Base-by-base conservation (phyloP, 2,797 vertebrate genomes). In the Streptopelia turtur region DNA sequence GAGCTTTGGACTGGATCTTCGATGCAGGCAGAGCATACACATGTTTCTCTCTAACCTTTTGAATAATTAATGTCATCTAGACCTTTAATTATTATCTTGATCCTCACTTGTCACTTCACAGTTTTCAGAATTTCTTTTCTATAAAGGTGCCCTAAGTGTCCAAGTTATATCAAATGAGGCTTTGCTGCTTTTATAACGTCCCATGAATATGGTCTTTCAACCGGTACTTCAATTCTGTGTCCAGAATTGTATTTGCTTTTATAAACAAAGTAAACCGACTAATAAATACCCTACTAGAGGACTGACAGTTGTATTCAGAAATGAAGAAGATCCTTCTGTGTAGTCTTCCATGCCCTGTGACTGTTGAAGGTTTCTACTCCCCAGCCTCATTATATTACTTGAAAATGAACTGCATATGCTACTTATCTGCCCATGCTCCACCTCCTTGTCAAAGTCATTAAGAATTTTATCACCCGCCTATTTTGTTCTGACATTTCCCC, bases 391-490 rank as follows among this genome's bases (percentile, higher is more conserved):
- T 87, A 35, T 27, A 79, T 78, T 80, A 75, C 45, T 50, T 59
- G 69, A 93, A 94, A 95, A 93, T 43, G 22, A 94, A 50, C 56
- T 75, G 35, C 47, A 72, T 81, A 86, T 52, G 63, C 45, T 90
- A 71, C 75, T 91, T 79, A 66, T 31, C 0, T 17, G 80, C 37
- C 87, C 49, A 78, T 65, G 86, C 78, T 90, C 91, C 93, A 92
- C 95, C 88, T 93, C 57, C 83, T 90, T 87, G 83, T 95, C 91
- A 92, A 84, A 94, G 82, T 74, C 41, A 96, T 85, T 93, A 86
- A 92, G 37, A 68, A 90, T 92, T 96, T 92, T 89, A 93, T 87
- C 83, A 87, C 45, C 13, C 71, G 68, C 37, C 60, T 92, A 45
- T 93, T 95, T 94, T 78, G 57, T 87, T 89, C 93, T 69, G 71